phyloP scores from a whole-genome alignment of 2,113 vertebrate species.

The Salminus brasiliensis region DNA sequence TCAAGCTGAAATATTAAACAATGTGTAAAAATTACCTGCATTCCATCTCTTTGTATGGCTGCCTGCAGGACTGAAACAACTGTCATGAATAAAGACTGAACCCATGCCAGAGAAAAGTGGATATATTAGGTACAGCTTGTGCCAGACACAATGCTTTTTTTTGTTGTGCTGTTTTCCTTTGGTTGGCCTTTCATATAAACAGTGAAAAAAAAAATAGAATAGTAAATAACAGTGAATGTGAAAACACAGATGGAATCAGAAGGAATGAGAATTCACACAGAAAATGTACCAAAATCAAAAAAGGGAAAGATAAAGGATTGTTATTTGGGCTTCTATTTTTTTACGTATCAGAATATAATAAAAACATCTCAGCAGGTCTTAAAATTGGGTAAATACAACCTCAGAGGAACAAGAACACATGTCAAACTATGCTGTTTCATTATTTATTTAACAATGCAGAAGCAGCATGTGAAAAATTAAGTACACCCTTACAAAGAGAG shows the following conservation, averaged over 20 bases:
- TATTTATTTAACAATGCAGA: too few species aligned
- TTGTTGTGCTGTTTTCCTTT: background rate
- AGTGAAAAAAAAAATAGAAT: background rate
- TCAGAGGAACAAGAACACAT: too few species aligned
- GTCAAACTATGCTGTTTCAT: too few species aligned
- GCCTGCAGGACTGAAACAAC: constrained; percentile 5
- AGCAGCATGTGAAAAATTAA: too few species aligned
- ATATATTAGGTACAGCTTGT: background rate
- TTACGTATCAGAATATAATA: background rate
- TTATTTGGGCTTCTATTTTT: background rate
- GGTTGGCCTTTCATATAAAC: constrained; percentile 16
- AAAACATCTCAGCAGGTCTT: too few species aligned
- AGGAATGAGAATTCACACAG: background rate
- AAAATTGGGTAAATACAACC: too few species aligned
- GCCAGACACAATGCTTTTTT: background rate
- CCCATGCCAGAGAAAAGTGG: background rate
- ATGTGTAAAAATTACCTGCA: constrained; percentile 5
- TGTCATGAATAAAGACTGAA: constrained; percentile 24
- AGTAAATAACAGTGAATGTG: background rate
- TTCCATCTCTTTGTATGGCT: background rate
- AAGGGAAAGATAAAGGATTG: background rate
- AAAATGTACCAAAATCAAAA: constrained; percentile 7
- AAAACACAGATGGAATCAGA: background rate
- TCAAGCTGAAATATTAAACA: constrained; percentile 32
- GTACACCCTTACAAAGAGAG: too few species aligned